Evolutionary conservation across 1,140 invertebrate species (phyloP), one percentile per base, ranked within the genome.

Genomic region (Lerema accius): DNA sequence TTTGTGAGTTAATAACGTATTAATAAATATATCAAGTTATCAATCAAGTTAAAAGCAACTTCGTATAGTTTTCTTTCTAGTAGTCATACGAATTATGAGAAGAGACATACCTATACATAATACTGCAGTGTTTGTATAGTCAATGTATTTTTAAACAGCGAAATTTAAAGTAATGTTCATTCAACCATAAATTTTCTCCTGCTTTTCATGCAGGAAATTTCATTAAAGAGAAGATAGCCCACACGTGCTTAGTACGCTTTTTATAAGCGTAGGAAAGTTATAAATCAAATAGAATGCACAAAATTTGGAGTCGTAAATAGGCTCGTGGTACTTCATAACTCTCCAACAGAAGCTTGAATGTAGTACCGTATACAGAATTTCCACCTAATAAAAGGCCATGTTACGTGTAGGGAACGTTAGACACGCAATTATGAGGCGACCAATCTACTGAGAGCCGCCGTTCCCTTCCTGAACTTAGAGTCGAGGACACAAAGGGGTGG

Each of bases 331-430:
- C 68, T 69, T 84, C 77, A 86, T 85, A 87, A 86, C 77, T 85
- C 74, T 64, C 63, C 66, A 69, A 75, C 67, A 74, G 63, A 71
- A 75, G 68, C 78, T 76, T 66, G 80, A 78, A 76, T 82, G 66
- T 84, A 86, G 78, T 83, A 74, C 73, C 78, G 78, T 86, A 86
- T 78, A 90, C 80, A 86, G 85, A 86, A 86, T 90, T 90, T 87
- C 82, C 84, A 90, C 87, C 83, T 90, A 88, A 88, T 90, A 90
- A 90, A 89, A 90, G 84, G 76, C 80, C 84, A 73, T 78, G 80
- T 90, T 90, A 90, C 83, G 84, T 82, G 83, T 81, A 82, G 84
- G 78, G 77, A 83, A 78, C 83, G 80, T 87, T 79, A 84, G 80
- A 86, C 83, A 84, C 78, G 79, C 85, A 86, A 88, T 88, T 86